Percentiles rank a stretch among this genome's conserved stretches.
Evolutionary conservation across 2,797 vertebrate species (phyloP).

Genomic region (Danio choprae): DNA sequence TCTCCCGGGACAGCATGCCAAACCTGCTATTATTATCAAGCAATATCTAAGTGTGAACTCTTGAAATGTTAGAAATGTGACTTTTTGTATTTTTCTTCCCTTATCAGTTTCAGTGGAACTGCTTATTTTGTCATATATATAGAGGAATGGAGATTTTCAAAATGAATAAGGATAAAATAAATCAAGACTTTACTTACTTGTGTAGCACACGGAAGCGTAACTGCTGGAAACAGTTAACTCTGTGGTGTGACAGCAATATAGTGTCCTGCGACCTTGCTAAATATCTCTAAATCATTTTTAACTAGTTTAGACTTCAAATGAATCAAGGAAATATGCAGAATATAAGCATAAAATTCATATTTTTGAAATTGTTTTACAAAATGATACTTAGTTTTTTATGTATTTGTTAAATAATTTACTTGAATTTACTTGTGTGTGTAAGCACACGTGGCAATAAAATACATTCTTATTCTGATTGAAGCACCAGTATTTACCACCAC

Average conservation of each 20-base stretch:
- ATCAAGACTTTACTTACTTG: background rate
- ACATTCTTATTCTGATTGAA: too few relatives aligned
- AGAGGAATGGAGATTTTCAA: background rate
- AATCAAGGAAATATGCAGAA: too few relatives aligned
- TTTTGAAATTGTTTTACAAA: too few relatives aligned
- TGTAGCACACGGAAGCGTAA: background rate
- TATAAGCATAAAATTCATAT: too few relatives aligned
- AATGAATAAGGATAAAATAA: slow-evolving; percentile 4
- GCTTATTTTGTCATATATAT: slow-evolving; percentile 8
- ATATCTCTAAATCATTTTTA: background rate
- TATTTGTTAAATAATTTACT: too few relatives aligned
- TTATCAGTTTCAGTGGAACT: background rate
- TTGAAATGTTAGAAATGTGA: background rate
- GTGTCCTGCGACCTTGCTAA: background rate
- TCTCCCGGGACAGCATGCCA: too few relatives aligned
- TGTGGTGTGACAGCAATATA: background rate
- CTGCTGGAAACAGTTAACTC: slow-evolving; percentile 22
- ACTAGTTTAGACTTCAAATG: background rate
- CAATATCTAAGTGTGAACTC: too few relatives aligned
- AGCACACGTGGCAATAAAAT: too few relatives aligned
- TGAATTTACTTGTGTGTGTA: too few relatives aligned
- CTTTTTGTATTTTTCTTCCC: background rate
- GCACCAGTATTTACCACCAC: too few relatives aligned
- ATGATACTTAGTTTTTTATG: too few relatives aligned
- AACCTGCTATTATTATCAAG: too few relatives aligned